Conservation (phyloP, 2,888 invertebrate species). For the Amblyjoppa proteus region DNA sequence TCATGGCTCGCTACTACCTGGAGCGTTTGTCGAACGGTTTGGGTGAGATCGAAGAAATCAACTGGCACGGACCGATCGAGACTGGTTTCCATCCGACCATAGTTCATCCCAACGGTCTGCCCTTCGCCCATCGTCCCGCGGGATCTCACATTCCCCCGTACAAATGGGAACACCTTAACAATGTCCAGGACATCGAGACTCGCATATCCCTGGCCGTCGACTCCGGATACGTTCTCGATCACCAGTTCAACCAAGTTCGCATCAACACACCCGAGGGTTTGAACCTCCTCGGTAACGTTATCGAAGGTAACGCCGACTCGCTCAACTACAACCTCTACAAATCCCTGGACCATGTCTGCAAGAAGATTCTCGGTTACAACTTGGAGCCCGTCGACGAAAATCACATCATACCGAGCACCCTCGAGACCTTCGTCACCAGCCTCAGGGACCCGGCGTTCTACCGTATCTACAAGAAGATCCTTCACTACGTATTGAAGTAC, state of each 20-base stretch:
- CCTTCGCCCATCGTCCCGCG: conserved; percentile 83
- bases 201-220: conserved; percentile 77
- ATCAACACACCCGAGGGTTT: conserved; percentile 84
- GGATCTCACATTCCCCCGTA: conserved; percentile 70
- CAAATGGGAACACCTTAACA: conserved; percentile 72
- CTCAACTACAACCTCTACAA: conserved; percentile 85
- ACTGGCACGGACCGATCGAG: conserved; percentile 85
- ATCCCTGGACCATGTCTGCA: conserved; percentile 86
- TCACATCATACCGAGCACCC: conserved; percentile 86
- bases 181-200: conserved; percentile 74
- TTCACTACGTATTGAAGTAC: conserved; percentile 84
- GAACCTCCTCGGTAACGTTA: conserved; percentile 86
- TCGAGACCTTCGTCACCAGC: conserved; percentile 89
- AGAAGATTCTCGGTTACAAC: conserved; percentile 83
- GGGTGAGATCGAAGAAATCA: conserved; percentile 87
- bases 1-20: conserved; percentile 89
- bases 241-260: conserved; percentile 61
- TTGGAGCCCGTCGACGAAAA: conserved; percentile 79
- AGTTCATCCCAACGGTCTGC: conserved; percentile 88
- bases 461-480: conserved; percentile 88
- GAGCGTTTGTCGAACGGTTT: conserved; percentile 89
- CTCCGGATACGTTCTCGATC: conserved; percentile 71
- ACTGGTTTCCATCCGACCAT: conserved; percentile 88
- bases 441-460: conserved; percentile 90
- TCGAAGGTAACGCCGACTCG: conserved; percentile 85